Evolutionary conservation across 2,888 invertebrate species (phyloP).

Genomic region (Eilema sororculum): DNA sequence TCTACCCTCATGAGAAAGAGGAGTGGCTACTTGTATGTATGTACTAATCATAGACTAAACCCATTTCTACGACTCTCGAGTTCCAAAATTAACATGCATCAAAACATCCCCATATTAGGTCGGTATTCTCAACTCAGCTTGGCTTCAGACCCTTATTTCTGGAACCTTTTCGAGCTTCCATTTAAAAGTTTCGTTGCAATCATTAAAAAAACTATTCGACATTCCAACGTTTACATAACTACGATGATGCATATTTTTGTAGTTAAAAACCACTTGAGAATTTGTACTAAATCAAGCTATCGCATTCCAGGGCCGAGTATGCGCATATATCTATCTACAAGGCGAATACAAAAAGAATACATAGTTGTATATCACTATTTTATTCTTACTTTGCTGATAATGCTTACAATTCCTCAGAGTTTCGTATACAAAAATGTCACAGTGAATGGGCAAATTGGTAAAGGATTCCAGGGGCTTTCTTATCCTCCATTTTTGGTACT

Average conservation of each 20-base stretch:
- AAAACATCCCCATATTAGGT: too few relatives aligned
- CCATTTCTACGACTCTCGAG: neutral
- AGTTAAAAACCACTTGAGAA: constrained; percentile 14
- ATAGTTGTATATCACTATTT: neutral
- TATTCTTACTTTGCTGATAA: neutral
- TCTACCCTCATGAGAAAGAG: too few relatives aligned
- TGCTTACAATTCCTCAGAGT: neutral
- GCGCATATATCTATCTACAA: neutral
- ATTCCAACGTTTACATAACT: constrained; percentile 4
- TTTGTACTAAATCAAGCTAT: constrained; percentile 10
- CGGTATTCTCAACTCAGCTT: neutral
- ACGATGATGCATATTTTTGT: neutral
- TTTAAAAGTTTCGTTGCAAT: neutral
- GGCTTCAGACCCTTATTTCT: neutral
- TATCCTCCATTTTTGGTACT: too few relatives aligned
- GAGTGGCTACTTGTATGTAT: too few relatives aligned
- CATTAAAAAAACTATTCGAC: neutral
- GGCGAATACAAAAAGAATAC: neutral
- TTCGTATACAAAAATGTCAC: too few relatives aligned
- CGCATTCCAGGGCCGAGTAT: constrained; percentile 3
- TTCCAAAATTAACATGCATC: neutral
- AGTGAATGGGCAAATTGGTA: too few relatives aligned
- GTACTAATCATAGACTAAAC: too few relatives aligned
- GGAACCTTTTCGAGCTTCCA: neutral
- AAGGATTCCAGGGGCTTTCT: too few relatives aligned